phyloP scores from a whole-genome alignment of 92 coral and sea anemone species.

The Blastomussa wellsi region DNA sequence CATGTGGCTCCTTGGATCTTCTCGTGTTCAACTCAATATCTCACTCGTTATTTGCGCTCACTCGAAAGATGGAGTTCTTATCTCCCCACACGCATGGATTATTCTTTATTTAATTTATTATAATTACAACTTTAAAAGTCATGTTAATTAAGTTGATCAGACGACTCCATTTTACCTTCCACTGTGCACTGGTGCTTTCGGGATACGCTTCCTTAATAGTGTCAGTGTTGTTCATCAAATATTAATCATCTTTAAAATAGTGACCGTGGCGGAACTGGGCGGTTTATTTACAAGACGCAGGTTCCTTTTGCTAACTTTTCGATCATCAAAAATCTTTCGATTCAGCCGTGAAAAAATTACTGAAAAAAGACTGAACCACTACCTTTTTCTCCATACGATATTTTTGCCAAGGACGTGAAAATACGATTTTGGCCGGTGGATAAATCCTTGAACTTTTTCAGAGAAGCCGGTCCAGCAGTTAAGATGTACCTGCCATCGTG shows the following conservation, averaged over 20 bases:
- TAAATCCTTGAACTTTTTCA: neutral
- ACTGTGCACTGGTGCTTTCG: neutral
- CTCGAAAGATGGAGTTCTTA: too few species aligned
- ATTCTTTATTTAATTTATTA: too few species aligned
- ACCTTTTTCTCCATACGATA: too few species aligned
- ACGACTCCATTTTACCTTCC: neutral
- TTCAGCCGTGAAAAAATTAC: neutral
- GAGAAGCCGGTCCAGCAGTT: neutral
- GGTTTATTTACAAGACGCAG: conserved; percentile 25
- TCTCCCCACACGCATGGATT: too few species aligned
- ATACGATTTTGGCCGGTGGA: neutral
- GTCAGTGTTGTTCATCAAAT: conserved; percentile 43
- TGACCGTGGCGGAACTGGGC: conserved; percentile 7
- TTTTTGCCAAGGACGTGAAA: neutral
- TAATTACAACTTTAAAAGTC: too few species aligned
- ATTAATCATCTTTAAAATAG: conserved; percentile 25
- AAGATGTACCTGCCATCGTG: conserved; percentile 41
- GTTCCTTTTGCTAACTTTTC: conserved; percentile 18
- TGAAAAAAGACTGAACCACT: neutral
- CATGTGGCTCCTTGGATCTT: too few species aligned
- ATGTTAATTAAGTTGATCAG: neutral
- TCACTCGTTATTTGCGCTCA: too few species aligned
- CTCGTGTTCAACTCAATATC: too few species aligned
- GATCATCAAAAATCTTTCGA: neutral
- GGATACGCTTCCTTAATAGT: conserved; percentile 9